Percentiles rank a stretch among this genome's conserved stretches.
These are phyloP conservation scores for Habropoda laboriosa DNA, from an alignment of 1,140 invertebrate genomes.

Conservation along the genomic window DNA sequence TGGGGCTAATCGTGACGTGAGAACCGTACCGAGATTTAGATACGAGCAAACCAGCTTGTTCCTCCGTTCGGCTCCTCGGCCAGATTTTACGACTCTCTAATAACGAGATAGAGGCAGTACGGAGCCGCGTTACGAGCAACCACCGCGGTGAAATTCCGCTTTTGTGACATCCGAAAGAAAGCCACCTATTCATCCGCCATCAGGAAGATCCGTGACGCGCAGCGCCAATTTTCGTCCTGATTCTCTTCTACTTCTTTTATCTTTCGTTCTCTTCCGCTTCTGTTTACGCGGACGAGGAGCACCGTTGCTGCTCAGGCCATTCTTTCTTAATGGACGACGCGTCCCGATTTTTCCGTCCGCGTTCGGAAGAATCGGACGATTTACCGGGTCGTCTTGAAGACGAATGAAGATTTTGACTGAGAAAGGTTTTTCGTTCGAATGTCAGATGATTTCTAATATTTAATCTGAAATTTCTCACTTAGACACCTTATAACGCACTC, in stretches of 20 bases:
- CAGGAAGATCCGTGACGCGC: conserved; percentile 39
- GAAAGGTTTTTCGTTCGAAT: too few relatives aligned
- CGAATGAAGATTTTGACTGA: conserved; percentile 1
- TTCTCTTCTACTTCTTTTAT: neutral
- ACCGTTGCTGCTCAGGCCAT: too few relatives aligned
- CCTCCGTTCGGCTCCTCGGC: conserved; percentile 18
- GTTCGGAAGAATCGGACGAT: conserved; percentile 10
- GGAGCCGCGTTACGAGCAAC: conserved; percentile 39
- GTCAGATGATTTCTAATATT: too few relatives aligned
- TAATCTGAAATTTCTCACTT: too few relatives aligned
- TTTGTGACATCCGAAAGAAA: conserved; percentile 56
- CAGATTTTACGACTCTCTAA: conserved; percentile 62
- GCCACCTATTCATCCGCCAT: conserved; percentile 49
- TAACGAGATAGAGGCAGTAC: conserved; percentile 52
- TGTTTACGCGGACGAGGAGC: too few relatives aligned
- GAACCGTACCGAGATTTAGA: conserved; percentile 60
- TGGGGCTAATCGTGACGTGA: conserved; percentile 60
- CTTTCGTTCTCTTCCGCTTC: neutral
- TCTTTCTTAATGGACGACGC: neutral
- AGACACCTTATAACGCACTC: too few relatives aligned
- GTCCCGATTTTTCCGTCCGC: conserved; percentile 15
- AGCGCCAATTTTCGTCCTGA: conserved; percentile 39
- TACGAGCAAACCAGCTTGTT: conserved; percentile 37
- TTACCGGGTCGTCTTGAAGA: neutral
- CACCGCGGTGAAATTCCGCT: conserved; percentile 58